phyloP scores from a whole-genome alignment of 2,797 vertebrate species.

The Phrynocephalus forsythii region DNA sequence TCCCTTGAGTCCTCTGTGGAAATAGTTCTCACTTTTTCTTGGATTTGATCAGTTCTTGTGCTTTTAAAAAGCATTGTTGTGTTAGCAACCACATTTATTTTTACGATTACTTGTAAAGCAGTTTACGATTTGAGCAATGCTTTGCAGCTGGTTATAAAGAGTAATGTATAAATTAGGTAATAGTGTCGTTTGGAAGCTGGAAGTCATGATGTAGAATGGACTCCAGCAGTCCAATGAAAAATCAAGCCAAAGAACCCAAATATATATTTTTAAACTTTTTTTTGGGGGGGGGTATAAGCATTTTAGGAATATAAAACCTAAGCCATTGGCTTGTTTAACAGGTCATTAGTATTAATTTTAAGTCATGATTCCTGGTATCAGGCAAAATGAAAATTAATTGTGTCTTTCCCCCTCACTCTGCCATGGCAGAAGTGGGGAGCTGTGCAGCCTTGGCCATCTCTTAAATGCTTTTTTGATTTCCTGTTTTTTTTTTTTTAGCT shows the following conservation, averaged over 20 bases:
- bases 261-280: background rate
- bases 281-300: background rate
- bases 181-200: background rate
- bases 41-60: background rate
- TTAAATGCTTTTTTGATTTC: too few species aligned
- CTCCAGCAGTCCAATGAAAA: background rate
- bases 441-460: too few species aligned
- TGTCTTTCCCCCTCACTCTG: background rate
- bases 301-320: background rate
- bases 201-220: background rate
- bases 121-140: background rate
- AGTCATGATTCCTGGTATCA: background rate
- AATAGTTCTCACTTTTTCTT: background rate
- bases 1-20: background rate
- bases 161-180: background rate
- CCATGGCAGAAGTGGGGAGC: background rate
- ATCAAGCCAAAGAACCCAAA: background rate
- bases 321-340: background rate
- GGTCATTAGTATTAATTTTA: background rate
- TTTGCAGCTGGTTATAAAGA: background rate
- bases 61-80: background rate
- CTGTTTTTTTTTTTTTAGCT: background rate
- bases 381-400: background rate
- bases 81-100: background rate
- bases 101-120: background rate